These are phyloP conservation scores for Aegithalos caudatus DNA, from an alignment of 2,113 vertebrate genomes.

Conservation along the genomic window DNA sequence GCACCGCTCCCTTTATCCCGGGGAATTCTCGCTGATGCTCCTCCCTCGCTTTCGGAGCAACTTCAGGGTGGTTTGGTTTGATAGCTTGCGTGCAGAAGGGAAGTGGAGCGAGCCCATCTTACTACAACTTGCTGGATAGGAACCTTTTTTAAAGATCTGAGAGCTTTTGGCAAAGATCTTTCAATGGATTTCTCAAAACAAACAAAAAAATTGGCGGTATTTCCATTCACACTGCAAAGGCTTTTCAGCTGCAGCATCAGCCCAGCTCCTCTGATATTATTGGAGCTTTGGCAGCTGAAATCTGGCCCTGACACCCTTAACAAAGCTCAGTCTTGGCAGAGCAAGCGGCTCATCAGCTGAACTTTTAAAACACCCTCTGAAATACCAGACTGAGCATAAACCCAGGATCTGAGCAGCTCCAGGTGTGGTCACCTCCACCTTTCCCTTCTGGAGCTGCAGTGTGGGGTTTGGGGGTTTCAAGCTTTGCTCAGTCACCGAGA, in stretches of 20 bases:
- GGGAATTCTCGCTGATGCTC: not conserved
- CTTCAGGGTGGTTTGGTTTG: not conserved
- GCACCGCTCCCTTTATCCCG: rapidly evolving
- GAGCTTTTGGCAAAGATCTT: not conserved
- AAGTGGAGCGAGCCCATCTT: not conserved
- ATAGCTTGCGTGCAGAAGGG: not conserved
- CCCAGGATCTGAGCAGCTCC: not conserved
- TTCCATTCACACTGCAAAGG: not conserved
- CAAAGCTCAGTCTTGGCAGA: not conserved
- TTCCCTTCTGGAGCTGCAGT: not conserved
- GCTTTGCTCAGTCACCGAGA: not conserved
- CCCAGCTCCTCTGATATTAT: not conserved
- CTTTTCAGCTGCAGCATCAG: not conserved
- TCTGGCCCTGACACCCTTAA: not conserved
- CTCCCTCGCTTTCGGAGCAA: not conserved
- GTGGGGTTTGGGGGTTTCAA: not conserved
- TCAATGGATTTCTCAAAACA: not conserved
- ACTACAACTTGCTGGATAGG: not conserved
- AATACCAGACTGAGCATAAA: not conserved
- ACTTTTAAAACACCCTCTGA: not conserved
- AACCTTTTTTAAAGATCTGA: not conserved
- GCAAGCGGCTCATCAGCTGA: not conserved
- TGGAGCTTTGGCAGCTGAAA: not conserved
- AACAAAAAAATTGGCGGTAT: not conserved
- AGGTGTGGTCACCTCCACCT: not conserved